Conservation (phyloP, 2,113 vertebrate genomes). For the Boleophthalmus pectinirostris region DNA sequence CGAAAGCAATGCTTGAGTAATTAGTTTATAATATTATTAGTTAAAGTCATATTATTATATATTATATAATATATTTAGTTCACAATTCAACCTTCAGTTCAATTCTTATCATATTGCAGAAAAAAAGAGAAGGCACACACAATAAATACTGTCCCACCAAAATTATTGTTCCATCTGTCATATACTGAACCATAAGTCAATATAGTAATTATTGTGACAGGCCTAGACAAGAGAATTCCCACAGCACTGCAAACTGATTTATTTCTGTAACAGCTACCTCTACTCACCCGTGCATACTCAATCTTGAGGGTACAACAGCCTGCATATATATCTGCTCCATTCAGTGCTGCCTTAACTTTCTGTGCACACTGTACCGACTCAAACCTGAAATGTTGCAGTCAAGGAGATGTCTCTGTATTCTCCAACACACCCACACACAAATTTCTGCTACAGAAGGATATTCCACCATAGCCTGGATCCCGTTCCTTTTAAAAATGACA, state of each 20-base stretch:
- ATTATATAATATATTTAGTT: no score
- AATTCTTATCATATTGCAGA: no score
- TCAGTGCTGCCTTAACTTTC: slow-evolving; percentile 95
- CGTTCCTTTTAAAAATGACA: slow-evolving; percentile 94
- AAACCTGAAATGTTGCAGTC: slow-evolving; percentile 80
- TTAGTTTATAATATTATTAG: no score
- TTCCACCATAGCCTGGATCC: slow-evolving; percentile 71
- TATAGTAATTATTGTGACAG: no score
- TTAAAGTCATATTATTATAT: no score
- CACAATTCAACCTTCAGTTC: no score
- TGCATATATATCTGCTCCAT: slow-evolving; percentile 97
- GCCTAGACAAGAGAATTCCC: no score
- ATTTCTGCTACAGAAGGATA: slow-evolving; percentile 47
- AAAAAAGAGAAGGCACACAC: no score
- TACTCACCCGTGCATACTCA: slow-evolving; percentile 93
- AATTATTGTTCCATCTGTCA: no score
- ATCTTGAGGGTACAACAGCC: slow-evolving; percentile 98
- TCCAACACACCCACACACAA: slow-evolving; percentile 3
- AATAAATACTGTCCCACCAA: no score
- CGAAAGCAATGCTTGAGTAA: no score
- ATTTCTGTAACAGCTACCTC: not conserved
- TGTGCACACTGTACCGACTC: slow-evolving; percentile 93
- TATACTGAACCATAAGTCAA: no score
- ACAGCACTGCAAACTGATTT: not conserved
- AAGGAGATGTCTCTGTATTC: slow-evolving; percentile 74